Conservation (phyloP, 2,797 vertebrate genomes). For the Manis pentadactyla region DNA sequence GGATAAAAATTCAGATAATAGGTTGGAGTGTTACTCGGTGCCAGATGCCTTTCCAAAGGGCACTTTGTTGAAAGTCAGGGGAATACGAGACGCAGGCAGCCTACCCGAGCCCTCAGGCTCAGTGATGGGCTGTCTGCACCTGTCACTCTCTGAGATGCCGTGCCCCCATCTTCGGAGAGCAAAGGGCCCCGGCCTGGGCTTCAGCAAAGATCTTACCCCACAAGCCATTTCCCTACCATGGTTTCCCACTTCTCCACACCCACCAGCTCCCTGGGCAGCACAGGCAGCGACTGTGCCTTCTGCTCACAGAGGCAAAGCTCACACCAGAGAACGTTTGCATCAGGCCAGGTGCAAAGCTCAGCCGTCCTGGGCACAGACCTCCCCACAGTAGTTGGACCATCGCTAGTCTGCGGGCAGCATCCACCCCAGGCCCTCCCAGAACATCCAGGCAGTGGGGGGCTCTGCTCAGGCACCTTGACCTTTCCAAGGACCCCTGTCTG, state of each 20-base stretch:
- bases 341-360: background rate
- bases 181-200: background rate
- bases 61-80: background rate
- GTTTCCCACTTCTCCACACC: background rate
- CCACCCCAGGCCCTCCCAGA: too few species aligned
- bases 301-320: rapidly evolving
- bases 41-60: background rate
- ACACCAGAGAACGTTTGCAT: background rate
- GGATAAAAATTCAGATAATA: background rate
- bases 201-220: background rate
- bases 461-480: background rate
- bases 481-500: background rate
- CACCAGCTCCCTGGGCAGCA: background rate
- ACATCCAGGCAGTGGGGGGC: rapidly evolving
- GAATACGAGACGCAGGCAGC: background rate
- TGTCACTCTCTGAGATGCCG: background rate
- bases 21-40: background rate
- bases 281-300: background rate
- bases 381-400: too few species aligned
- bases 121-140: background rate
- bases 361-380: background rate
- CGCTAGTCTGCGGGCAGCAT: background rate
- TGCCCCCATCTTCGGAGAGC: rapidly evolving
- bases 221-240: rapidly evolving
- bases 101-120: background rate